Percentiles rank a stretch among this genome's conserved stretches.
Conservation (phyloP, 2,113 vertebrate genomes). For the Semnornis frantzii region DNA sequence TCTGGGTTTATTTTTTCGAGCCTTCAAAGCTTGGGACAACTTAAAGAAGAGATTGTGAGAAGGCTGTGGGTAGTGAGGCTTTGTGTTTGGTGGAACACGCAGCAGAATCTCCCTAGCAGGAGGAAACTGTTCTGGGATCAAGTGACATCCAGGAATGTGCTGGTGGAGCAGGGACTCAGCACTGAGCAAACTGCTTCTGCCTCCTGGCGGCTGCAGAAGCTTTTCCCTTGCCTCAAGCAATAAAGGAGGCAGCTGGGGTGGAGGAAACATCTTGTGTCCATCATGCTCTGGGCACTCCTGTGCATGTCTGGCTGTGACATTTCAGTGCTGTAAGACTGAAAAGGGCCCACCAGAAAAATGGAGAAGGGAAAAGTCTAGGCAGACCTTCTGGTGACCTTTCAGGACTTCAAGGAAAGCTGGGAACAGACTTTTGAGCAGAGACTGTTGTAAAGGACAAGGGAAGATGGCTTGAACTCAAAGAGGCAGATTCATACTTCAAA, state of each 20-base stretch:
- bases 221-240: not conserved
- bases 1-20: not conserved
- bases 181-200: not conserved
- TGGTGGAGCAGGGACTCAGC: not conserved
- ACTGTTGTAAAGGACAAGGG: too few relatives aligned
- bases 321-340: too few relatives aligned
- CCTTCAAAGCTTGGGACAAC: not conserved
- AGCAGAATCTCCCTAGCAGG: not conserved
- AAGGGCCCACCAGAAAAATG: not conserved
- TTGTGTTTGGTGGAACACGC: rapidly evolving
- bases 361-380: not conserved
- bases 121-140: not conserved
- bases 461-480: too few relatives aligned
- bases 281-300: not conserved
- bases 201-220: not conserved
- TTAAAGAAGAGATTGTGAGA: not conserved
- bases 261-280: not conserved
- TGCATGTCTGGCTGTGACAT: not conserved
- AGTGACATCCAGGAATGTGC: too few relatives aligned
- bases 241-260: not conserved
- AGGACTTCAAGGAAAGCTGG: too few relatives aligned
- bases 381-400: not conserved
- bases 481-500: too few relatives aligned
- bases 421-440: too few relatives aligned
- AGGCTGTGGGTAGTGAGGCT: not conserved